Base-by-base conservation (phyloP, 2,797 vertebrate genomes). In the Acipenser oxyrinchus region DNA sequence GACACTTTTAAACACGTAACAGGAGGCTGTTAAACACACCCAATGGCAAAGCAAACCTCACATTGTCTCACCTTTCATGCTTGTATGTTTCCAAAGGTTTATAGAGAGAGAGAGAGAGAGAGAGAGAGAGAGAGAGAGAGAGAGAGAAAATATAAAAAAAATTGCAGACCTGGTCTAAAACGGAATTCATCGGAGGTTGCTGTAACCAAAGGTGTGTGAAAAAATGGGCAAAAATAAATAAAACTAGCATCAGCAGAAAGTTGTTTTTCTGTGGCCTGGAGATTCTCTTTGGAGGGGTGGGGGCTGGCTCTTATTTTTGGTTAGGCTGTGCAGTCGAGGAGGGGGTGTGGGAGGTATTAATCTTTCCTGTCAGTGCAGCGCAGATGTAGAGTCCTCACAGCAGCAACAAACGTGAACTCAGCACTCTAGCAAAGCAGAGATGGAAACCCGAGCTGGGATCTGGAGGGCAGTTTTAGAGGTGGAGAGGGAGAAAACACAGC, bases 301-400 rank as follows among this genome's bases (percentile, higher is more conserved):
- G 70, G n/a, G 8, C 72, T 12, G 81, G 82, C 78, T 80, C 75
- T 77, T 79, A 66, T 79, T 84, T 82, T 82, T 72, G 72, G 74
- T 78, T 81, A 72, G 74, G 76, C 70, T 37, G 23, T 67, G 69
- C 23, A 69, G 72, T 67, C 75, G 68, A 72, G 73, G 70, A 71
- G 71, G 66, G 70, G 75, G 80, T 71, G 78, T 75, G 76, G 81
- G 82, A 90, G 93, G 91, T 94, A 98, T 96, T 97, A 96, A 97
- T 97, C 95, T 96, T 95, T 86, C 91, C 92, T 96, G 94, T 96
- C 96, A 97, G 92, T 89, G 86, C 83, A 86, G 92, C 90, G 90
- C 95, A 99, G 93, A 98, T 96, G 95, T 91, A 93, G 90, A 92
- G 90, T 89, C 91, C 91, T 89, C 90, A 92, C 91, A 89, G 82